Base-by-base conservation (phyloP, 2,113 vertebrate species). In the Gymnarchus niloticus region DNA sequence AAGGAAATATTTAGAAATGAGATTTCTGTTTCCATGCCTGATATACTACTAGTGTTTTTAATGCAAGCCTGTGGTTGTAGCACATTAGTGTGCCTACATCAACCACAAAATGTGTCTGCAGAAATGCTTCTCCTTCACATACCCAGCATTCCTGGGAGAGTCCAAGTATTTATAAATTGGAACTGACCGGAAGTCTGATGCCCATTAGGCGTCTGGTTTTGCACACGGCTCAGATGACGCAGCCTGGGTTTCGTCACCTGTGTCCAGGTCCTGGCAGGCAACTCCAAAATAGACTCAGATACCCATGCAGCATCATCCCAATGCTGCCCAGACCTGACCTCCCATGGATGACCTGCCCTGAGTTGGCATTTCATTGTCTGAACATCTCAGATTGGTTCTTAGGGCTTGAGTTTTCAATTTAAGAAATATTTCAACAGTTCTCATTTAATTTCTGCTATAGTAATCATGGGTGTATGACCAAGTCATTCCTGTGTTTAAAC, bases 1-100 rank as follows among this genome's bases (percentile, higher is more conserved):
- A 17, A 2, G 49, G 48, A 25, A 25, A 80, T 51, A 80, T 69
- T 69, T 69, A 17, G 28, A 69, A 80, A 49, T 41, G n/a, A 12
- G 41, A 78, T n/a, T 78, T 49, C 46, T 49, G 23, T 41, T 25
- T 3, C 21, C 19, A 3, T 12, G 7, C 2, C 6, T 3, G 10
- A n/a, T 46, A 19, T 28, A 51, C 49, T 28, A 25, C 77, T 12
- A 51, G 46, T 19, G n/a, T 25, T 57, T 73, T 69, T 21, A 69
- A 69, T 17, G 12, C 19, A 6, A 73, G 33, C 14, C 33, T 73
- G 65, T 73, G 12, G 65, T 19, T 33, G 41, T 33, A 41, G 33
- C 12, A 73, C 65, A 73, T 73, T 73, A 73, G 65, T 73, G 65
- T 73, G 25, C 33, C 33, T 73, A 41, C 65, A 73, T 73, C 65